Conservation (phyloP, 2,113 vertebrate species). For the Sus scrofa region T2T-Sscrofa CM000822.6:84304001-84304500, state of each 20-base stretch:
- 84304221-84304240: background rate
- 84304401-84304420: no score
- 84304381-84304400: background rate
- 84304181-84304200: fast-evolving
- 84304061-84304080: background rate
- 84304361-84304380: background rate
- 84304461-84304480: no score
- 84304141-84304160: background rate
- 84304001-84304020: no score
- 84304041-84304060: fast-evolving
- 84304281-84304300: background rate
- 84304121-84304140: background rate
- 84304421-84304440: no score
- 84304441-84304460: no score
- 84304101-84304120: background rate
- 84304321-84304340: background rate
- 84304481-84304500: no score
- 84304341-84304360: background rate
- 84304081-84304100: background rate
- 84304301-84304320: background rate
- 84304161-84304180: background rate
- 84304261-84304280: background rate
- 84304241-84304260: no score
- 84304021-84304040: background rate
- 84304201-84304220: background rate